Evolutionary conservation across 2,888 invertebrate species (phyloP), one percentile per base, ranked within the genome.

Genomic region (Andrena camellia): DNA sequence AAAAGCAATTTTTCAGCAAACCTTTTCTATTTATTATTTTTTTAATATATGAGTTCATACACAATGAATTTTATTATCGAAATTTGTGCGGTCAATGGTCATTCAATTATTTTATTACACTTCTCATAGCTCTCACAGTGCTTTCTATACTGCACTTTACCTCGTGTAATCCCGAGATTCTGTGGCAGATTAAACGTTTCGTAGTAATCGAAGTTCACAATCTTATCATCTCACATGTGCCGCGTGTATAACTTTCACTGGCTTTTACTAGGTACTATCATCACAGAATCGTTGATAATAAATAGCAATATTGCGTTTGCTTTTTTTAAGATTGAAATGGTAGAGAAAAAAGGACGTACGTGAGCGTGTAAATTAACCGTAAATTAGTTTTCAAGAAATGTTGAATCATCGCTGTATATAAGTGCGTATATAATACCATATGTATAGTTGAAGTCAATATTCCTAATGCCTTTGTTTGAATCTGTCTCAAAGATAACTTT

Each of bases 51-150:
- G 3, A 57, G 23, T 57, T 57, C 26, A 57, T 20, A 2, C 26
- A 57, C 26, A 57, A 57, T 23, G 54, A 57, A 57, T 2, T 57
- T 57, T 13, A 57, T 7, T 13, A 57, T 5, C 10, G 23, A 57
- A 57, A 57, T 23, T 57, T 57, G 2, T 57, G 3, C 23, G 23
- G 26, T 57, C 57, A 23, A 10, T 57, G 23, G 26, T 57, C 57
- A 23, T 23, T 57, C 57, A 57, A 57, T 57, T 57, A 57, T 57
- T 57, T 57, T 57, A 23, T 26, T 20, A 57, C 26, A 26, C 10
- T 57, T 57, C 57, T 23, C 57, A 23, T 10, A 10, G 10, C 23
- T 26, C 26, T 10, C 23, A 26, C 13, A 57, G 10, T 57, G 57
- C 10, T 8, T 20, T 42, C 2, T 42, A 4, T 42, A 17, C 57